Conservation (phyloP, 1,140 invertebrate species). For the Nasonia vitripennis region DNA sequence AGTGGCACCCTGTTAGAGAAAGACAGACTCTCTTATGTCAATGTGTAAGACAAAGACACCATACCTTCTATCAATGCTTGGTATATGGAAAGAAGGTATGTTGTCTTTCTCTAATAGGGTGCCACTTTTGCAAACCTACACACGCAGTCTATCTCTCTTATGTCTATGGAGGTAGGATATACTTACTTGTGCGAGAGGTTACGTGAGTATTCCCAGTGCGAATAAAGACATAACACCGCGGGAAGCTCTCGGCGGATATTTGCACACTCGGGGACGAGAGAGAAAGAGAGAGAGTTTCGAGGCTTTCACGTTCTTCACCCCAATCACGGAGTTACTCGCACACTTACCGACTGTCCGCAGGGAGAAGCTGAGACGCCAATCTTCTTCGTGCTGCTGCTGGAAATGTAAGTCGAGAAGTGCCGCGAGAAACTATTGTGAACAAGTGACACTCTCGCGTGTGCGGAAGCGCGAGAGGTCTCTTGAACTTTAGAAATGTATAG, state of each 20-base stretch:
- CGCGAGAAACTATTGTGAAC: constrained; percentile 20
- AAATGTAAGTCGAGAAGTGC: background rate
- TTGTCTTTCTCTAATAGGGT: too few relatives aligned
- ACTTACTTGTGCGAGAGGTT: too few relatives aligned
- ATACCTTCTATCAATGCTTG: too few relatives aligned
- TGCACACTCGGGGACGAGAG: constrained; percentile 58
- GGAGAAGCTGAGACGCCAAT: background rate
- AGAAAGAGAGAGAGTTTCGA: background rate
- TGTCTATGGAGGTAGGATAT: too few relatives aligned
- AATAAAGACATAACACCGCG: constrained; percentile 55
- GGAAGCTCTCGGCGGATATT: constrained; percentile 54
- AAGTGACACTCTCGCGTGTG: constrained; percentile 11
- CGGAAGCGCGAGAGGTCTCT: background rate
- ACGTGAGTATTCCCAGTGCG: background rate
- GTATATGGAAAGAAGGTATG: too few relatives aligned
- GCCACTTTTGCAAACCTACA: too few relatives aligned
- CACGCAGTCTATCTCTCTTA: too few relatives aligned
- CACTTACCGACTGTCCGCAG: too few relatives aligned
- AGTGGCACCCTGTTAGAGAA: too few relatives aligned
- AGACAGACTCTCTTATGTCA: too few relatives aligned
- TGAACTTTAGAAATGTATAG: background rate
- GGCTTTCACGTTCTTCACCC: constrained; percentile 31
- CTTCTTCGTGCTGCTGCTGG: background rate
- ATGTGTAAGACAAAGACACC: too few relatives aligned
- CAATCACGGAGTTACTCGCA: background rate